These are phyloP conservation scores for Pelvicachromis taeniatus DNA, from an alignment of 2,113 vertebrate species.

Conservation along the genomic window DNA sequence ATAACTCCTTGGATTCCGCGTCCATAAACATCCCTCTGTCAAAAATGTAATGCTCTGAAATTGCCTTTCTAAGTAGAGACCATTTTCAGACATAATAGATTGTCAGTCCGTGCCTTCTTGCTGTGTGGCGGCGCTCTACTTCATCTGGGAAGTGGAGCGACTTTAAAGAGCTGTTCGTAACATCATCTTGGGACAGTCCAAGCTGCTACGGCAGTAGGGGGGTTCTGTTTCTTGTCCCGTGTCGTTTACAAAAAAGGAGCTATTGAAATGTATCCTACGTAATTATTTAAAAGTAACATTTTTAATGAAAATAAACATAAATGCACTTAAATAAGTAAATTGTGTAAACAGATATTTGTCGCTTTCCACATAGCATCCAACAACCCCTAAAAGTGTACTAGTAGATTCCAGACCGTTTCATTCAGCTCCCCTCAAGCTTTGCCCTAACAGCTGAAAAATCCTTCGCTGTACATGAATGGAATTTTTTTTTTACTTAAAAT, in stretches of 20 bases:
- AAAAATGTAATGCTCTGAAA: neutral
- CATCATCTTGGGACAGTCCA: constrained; percentile 57
- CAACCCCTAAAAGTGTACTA: constrained; percentile 4
- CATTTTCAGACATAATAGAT: neutral
- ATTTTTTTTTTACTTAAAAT: constrained; percentile 8
- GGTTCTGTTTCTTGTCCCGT: neutral
- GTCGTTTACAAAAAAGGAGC: neutral
- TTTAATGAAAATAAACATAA: neutral
- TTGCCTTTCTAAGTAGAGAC: neutral
- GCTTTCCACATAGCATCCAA: neutral
- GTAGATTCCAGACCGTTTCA: constrained; percentile 61
- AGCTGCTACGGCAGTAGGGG: neutral
- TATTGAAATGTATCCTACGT: rapidly evolving
- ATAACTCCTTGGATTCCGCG: neutral
- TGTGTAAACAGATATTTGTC: neutral
- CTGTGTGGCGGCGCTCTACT: constrained; percentile 8
- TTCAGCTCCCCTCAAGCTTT: constrained; percentile 42
- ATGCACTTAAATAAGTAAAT: neutral
- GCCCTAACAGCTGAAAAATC: constrained; percentile 58
- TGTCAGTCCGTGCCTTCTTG: neutral
- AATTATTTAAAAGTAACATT: rapidly evolving
- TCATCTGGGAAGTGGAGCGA: constrained; percentile 59
- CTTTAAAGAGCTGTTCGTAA: constrained; percentile 65
- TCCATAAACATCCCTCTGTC: constrained; percentile 16
- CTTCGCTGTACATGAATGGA: constrained; percentile 61